A percentile compares a stretch with the other conserved stretches of the same genome.
Conservation (phyloP, 2,797 vertebrate genomes). For the Botia kubotai region DNA sequence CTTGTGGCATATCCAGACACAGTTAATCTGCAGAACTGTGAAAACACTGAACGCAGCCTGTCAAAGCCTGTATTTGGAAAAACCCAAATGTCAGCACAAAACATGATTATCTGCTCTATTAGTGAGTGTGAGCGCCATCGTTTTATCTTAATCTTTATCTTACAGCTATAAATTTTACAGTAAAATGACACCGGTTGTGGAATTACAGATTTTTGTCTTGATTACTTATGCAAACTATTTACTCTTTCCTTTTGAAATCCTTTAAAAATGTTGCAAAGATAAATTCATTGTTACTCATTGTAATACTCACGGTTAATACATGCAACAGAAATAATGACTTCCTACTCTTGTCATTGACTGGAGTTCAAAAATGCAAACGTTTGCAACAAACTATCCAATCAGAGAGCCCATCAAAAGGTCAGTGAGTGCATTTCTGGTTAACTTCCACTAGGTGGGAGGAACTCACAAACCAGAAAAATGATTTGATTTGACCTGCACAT, state of each 20-base stretch:
- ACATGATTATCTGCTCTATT: no score
- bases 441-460: conserved; percentile 51
- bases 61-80: no score
- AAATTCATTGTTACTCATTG: not conserved
- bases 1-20: no score
- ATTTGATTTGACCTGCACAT: conserved; percentile 38
- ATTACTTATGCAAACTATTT: not conserved
- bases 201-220: not conserved
- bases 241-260: not conserved
- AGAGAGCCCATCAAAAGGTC: conserved; percentile 45
- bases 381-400: conserved; percentile 42
- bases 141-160: not conserved
- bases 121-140: no score
- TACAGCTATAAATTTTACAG: not conserved
- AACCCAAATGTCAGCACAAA: no score
- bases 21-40: no score
- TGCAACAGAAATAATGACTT: not conserved
- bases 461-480: conserved; percentile 45
- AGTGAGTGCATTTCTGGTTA: conserved; percentile 50
- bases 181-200: no score
- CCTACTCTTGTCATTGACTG: conserved; percentile 19
- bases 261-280: not conserved
- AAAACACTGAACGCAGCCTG: no score
- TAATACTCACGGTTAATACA: no score
- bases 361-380: conserved; percentile 43